Base-by-base conservation (phyloP, 2,113 vertebrate genomes). In the Siphamia tubifer region DNA sequence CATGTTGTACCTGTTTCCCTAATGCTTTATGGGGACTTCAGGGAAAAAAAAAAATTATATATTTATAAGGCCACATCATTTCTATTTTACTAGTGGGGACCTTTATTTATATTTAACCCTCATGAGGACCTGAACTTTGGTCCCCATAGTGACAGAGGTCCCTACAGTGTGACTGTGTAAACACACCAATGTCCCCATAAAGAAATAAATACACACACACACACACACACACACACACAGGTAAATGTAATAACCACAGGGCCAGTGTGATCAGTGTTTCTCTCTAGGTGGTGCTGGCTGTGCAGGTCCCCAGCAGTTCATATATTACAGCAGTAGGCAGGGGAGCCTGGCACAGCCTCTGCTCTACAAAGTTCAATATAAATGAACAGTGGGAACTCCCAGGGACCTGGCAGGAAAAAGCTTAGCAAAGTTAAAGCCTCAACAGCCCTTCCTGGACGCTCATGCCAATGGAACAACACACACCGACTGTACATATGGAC, bases 391-490 rank as follows among this genome's bases (percentile, higher is more conserved):
- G 92, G 95, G 95, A 92, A 90, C 89, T 90, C 82, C 88, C 86
- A 87, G 86, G 93, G 94, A 92, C 92, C 96, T 97, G 95, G 96
- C 96, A 97, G 94, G 91, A 93, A 93, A 82, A 87, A 95, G 96
- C 96, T 97, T 98, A 96, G 95, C 94, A 94, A 96, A 98, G 95
- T 97, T 96, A 97, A 97, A 97, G 93, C 95, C 94, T 96, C 95
- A 94, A 94, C 96, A 92, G 71, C 92, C 90, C 94, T 93, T 91
- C 93, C 90, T 92, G 54, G 76, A 82, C 79, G 83, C 45, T 62
- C 84, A 48, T 76, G 80, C 87, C 72, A 79, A 63, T 65, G 75
- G 21, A 77, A 81, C 54, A 43, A 77, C 77, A 68, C 62, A 64
- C 73, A 42, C 8, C 28, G 24, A 43, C 54, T 9, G 23, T 27